Evolutionary conservation across 2,888 invertebrate genomes (phyloP), one percentile per base, ranked within the genome.

Genomic region (Resseliella maxima): DNA sequence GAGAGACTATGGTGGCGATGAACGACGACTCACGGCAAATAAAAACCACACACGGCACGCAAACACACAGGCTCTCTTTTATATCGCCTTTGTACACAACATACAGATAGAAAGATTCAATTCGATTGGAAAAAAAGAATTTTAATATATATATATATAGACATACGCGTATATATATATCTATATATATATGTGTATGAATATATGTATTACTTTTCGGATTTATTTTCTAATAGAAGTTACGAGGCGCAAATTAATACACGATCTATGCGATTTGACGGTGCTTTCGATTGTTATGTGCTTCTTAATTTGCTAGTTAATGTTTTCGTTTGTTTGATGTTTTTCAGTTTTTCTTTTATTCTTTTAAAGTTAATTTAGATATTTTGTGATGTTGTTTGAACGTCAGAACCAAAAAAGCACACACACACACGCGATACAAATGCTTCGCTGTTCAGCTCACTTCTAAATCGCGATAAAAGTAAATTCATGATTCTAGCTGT

Each of bases 381-480:
- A 83, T n/a, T 83, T 83, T 83, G 35, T 83, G 83, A 83, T 83
- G 83, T 83, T 83, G 38, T 83, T 83, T 38, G 41, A 83, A 83
- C 83, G 36, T 72, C 83, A 85, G 85, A 85, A 85, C 46, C 38
- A 85, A 85, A 85, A 85, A 41, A 64, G 27, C 31, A 31, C 64
- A 45, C 85, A 24, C 41, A 41, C 41, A 85, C 85, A 27, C 45
- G 12, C 85, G 85, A 85, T 45, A 85, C 85, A 85, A 85, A 85
- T 45, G 85, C 85, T 85, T 85, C 31, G 45, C 38, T 45, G 45
- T 85, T 85, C 85, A 41, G 46, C 85, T 85, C 85, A 85, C 85
- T 85, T 85, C 85, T 85, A 85, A 41, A 85, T 41, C 85, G 85
- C 45, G 85, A 85, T 46, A 85, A 85, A 85, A 46, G 27, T 85